Conservation (phyloP, 2,888 invertebrate species). For the Catocala nupta region DNA sequence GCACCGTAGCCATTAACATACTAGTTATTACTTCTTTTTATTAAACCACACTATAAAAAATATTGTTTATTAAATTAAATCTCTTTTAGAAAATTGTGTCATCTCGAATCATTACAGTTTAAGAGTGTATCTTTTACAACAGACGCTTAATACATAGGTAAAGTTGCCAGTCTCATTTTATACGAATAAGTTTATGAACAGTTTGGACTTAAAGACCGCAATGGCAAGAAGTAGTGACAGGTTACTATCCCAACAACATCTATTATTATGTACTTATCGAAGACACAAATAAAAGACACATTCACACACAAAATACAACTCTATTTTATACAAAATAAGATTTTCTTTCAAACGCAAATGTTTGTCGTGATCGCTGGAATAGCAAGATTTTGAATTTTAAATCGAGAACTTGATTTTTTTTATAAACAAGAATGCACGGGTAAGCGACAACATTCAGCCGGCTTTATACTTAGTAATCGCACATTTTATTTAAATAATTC, state of each 20-base stretch:
- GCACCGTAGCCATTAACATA: too few relatives aligned
- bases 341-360: slow-evolving; percentile 30
- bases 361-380: slow-evolving; percentile 55
- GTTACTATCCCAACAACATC: slow-evolving; percentile 32
- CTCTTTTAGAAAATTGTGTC: too few relatives aligned
- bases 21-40: too few relatives aligned
- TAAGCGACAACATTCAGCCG: slow-evolving; percentile 32
- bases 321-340: slow-evolving; percentile 19
- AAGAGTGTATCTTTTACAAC: too few relatives aligned
- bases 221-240: slow-evolving; percentile 31
- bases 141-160: neutral
- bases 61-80: too few relatives aligned
- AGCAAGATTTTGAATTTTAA: slow-evolving; percentile 63
- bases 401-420: slow-evolving; percentile 50
- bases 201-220: slow-evolving; percentile 24
- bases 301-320: slow-evolving; percentile 26
- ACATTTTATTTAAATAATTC: slow-evolving; percentile 24
- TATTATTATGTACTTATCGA: slow-evolving; percentile 31
- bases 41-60: too few relatives aligned
- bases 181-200: slow-evolving; percentile 43
- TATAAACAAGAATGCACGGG: slow-evolving; percentile 36
- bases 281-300: slow-evolving; percentile 23
- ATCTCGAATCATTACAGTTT: too few relatives aligned
- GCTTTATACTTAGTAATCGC: slow-evolving; percentile 27
- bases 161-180: neutral